Evolutionary conservation across 2,797 vertebrate species (phyloP), one percentile per base, ranked within the genome.

Genomic region (Phoeniculus purpureus): DNA sequence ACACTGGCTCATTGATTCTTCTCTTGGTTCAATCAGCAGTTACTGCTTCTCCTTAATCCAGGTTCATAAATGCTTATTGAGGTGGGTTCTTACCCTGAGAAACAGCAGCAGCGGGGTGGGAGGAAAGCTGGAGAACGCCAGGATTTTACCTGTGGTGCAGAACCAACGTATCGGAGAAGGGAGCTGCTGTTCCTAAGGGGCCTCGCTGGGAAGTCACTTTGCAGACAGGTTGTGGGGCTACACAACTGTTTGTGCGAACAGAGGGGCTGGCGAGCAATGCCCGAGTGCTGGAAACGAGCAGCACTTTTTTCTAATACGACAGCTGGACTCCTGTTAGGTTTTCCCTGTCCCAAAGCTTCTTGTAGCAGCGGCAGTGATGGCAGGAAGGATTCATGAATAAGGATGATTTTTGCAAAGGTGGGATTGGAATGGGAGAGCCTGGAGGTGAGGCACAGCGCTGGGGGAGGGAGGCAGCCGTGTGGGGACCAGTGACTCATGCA

Each of bases 1-100:
- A 92, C 88, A 79, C 72, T 78, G 95, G 68, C 86, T 96, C 95
- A 96, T 95, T 96, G 95, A 94, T 93, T 96, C 92, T 89, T 45
- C 80, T 52, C 81, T 65, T 67, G 48, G 84, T 94, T 92, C 90
- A 87, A 94, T 96, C 95, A 96, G 92, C 92, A 93, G 77, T 95
- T 92, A 96, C 81, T 92, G 92, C 81, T 83, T 89, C 74, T 87
- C 60, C 82, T 93, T 88, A 94, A 93, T 94, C 87, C 81, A 64
- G 58, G 70, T 93, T 85, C 22, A 5, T 85, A 94, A 68, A 58
- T 83, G 52, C 85, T 91, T 81, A 91, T 58, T 74, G 66, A 76
- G 92, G 81, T 9, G 7, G 11, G 50, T 78, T 80, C 29, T 76
- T 85, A 71, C 54, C 72, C 77, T 31, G 93, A 94, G 92, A 89